These are phyloP conservation scores for Fragum sueziense DNA, from an alignment of 2,888 invertebrate genomes.

Conservation along the genomic window DNA sequence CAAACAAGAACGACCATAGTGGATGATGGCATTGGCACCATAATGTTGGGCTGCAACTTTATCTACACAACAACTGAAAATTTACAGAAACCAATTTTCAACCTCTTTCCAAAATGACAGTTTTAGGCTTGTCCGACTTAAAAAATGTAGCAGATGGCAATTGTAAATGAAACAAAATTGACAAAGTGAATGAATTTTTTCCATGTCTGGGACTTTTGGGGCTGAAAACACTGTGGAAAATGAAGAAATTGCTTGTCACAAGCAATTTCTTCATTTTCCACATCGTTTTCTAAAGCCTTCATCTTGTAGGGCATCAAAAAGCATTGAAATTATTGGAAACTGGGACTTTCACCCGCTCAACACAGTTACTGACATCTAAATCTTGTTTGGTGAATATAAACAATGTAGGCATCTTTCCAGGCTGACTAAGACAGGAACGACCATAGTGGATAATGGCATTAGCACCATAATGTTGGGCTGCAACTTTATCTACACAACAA, in stretches of 20 bases:
- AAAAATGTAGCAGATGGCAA: no score
- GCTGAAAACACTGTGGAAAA: no score
- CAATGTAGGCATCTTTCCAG: slow-evolving; percentile 88
- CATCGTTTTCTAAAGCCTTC: no score
- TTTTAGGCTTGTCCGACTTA: no score
- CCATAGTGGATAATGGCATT: slow-evolving; percentile 96
- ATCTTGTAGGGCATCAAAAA: no score
- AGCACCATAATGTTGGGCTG: slow-evolving; percentile 93
- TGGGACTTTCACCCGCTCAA: slow-evolving; percentile 71
- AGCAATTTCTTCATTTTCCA: no score
- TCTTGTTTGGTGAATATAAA: slow-evolving; percentile 83
- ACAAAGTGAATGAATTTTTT: no score
- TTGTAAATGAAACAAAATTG: no score
- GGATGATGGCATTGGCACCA: slow-evolving; percentile 92
- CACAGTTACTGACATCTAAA: slow-evolving; percentile 83
- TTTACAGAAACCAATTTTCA: no score
- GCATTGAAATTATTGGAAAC: slow-evolving; percentile 70
- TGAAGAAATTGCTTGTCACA: no score
- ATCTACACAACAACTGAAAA: slow-evolving; percentile 92
- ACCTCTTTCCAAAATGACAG: no score
- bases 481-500: slow-evolving; percentile 94
- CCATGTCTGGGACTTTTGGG: no score
- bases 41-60: slow-evolving; percentile 95
- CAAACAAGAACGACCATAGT: slow-evolving; percentile 95
- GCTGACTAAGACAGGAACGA: slow-evolving; percentile 90